Conservation (phyloP, 2,797 vertebrate species). For the Cossypha heuglini region DNA sequence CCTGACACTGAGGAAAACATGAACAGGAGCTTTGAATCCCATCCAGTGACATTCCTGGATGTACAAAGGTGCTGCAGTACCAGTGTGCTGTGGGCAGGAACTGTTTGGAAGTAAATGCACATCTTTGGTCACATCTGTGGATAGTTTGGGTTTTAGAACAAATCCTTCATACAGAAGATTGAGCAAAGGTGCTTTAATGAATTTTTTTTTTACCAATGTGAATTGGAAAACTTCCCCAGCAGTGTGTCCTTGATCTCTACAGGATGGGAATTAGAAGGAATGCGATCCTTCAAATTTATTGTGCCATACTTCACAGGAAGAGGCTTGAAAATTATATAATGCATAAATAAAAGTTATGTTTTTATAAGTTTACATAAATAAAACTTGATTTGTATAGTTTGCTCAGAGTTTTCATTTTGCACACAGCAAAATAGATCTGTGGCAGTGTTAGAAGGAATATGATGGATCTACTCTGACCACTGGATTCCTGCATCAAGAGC, state of each 20-base stretch:
- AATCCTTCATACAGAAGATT: background rate
- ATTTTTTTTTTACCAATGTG: background rate
- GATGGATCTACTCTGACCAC: background rate
- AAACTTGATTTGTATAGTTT: background rate
- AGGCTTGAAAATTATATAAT: background rate
- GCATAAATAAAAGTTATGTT: background rate
- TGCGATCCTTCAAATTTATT: background rate
- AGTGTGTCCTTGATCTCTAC: background rate
- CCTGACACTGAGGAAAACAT: background rate
- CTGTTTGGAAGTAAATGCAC: background rate
- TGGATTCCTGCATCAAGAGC: background rate
- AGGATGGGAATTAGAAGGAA: background rate
- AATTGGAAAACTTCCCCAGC: background rate
- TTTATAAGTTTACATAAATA: background rate
- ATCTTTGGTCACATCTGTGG: background rate
- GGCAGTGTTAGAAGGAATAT: background rate
- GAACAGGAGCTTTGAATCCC: background rate
- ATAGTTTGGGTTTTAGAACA: background rate
- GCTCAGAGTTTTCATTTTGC: conserved; percentile 29
- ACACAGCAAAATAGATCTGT: background rate
- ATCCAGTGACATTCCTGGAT: background rate
- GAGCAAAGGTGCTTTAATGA: background rate
- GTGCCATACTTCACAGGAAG: background rate
- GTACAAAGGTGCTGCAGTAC: background rate
- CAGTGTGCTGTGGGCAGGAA: background rate